Evolutionary conservation across 1,140 invertebrate genomes (phyloP).

Genomic region (Pollicipes pollicipes): DNA sequence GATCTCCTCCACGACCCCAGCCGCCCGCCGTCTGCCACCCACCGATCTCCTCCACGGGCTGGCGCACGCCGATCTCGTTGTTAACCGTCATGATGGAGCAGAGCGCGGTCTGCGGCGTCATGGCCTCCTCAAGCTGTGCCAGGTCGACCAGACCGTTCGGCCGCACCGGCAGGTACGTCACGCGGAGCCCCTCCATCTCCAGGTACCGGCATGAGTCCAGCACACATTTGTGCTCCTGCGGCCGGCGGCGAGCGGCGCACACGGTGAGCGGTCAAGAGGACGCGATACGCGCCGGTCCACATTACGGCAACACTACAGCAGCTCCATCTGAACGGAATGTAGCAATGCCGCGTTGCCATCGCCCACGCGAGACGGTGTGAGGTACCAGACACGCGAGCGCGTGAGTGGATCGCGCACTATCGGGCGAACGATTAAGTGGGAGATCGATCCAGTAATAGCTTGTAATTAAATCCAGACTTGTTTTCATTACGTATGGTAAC

Average conservation of each 20-base stretch:
- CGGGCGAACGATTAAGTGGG: no score
- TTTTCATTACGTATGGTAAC: no score
- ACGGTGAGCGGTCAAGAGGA: slow-evolving; percentile 2
- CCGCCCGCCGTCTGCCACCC: no score
- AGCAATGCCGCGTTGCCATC: no score
- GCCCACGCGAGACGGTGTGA: no score
- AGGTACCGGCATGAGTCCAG: slow-evolving; percentile 90
- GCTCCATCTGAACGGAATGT: background rate
- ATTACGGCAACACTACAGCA: background rate
- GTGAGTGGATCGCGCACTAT: no score
- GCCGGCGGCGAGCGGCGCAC: slow-evolving; percentile 6
- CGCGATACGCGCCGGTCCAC: background rate
- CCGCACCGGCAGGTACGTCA: slow-evolving; percentile 90
- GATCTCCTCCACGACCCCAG: no score
- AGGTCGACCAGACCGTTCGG: slow-evolving; percentile 65
- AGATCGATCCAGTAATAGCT: no score
- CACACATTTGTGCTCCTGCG: slow-evolving; percentile 96
- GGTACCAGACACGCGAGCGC: no score
- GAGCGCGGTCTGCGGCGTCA: slow-evolving; percentile 77
- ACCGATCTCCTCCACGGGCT: slow-evolving; percentile 60
- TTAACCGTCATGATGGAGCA: slow-evolving; percentile 97
- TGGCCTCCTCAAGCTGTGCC: slow-evolving; percentile 54
- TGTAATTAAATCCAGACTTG: no score
- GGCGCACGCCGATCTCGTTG: slow-evolving; percentile 96
- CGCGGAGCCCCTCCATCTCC: slow-evolving; percentile 84